Conservation (phyloP, 2,113 vertebrate genomes). For the Hippolais icterina region DNA sequence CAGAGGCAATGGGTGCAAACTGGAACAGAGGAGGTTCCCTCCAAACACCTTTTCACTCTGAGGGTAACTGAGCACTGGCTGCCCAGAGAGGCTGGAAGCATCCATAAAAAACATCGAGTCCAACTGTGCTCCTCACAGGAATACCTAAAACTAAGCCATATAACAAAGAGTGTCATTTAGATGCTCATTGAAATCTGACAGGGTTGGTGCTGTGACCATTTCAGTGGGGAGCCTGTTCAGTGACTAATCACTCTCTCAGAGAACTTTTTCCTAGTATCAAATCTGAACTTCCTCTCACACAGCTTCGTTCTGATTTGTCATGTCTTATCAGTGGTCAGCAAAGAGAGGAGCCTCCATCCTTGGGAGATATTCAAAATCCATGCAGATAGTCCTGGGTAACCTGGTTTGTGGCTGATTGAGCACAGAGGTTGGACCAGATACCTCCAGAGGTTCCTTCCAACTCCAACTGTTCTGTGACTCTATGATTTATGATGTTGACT, state of each 20-base stretch:
- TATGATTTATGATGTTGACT: background rate
- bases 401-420: background rate
- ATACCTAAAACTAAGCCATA: background rate
- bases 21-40: background rate
- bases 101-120: fast-evolving
- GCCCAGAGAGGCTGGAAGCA: background rate
- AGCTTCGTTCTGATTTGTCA: background rate
- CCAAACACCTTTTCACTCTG: background rate
- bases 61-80: background rate
- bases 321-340: background rate
- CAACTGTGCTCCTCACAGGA: background rate
- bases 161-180: background rate
- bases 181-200: background rate
- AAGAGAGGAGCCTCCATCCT: background rate
- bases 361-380: background rate
- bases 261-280: background rate
- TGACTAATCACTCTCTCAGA: background rate
- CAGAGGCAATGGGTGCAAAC: background rate
- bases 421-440: background rate
- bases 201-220: background rate
- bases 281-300: background rate
- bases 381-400: background rate
- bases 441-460: background rate
- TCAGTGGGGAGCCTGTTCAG: background rate
- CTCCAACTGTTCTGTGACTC: background rate